A percentile compares a stretch with the other conserved stretches of the same genome.
Evolutionary conservation across 2,113 vertebrate species (phyloP).

Genomic region (Nansenia antarctica): DNA sequence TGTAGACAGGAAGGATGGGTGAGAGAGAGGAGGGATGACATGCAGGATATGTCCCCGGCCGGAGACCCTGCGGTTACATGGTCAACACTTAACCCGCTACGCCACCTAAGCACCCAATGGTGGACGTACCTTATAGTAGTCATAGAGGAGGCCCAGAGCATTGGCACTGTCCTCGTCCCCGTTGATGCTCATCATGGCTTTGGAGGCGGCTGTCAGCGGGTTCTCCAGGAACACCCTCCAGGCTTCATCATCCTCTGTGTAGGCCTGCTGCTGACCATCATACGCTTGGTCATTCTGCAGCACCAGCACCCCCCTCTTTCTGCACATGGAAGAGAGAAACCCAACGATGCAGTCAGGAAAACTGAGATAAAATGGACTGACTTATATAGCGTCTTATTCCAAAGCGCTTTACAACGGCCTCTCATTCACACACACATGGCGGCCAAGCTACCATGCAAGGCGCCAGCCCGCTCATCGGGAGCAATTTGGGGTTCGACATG

Average conservation of each 20-base stretch:
- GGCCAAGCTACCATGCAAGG: too few relatives aligned
- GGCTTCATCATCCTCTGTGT: slow-evolving; percentile 85
- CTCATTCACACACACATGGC: too few relatives aligned
- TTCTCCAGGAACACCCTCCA: slow-evolving; percentile 87
- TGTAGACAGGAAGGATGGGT: too few relatives aligned
- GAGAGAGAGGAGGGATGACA: too few relatives aligned
- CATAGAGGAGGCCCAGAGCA: slow-evolving; percentile 84
- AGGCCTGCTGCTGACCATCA: slow-evolving; percentile 76
- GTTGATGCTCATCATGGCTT: slow-evolving; percentile 90
- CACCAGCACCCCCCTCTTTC: slow-evolving; percentile 83
- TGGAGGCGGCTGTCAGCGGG: slow-evolving; percentile 84
- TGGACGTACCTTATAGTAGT: slow-evolving; percentile 84
- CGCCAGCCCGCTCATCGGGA: too few relatives aligned
- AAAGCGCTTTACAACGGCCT: too few relatives aligned
- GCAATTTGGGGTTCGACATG: background rate
- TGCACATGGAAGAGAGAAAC: slow-evolving; percentile 41
- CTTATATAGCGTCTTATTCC: too few relatives aligned
- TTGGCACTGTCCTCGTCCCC: slow-evolving; percentile 86
- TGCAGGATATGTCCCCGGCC: too few relatives aligned
- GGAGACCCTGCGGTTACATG: too few relatives aligned
- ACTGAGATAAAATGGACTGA: background rate
- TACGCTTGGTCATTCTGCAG: slow-evolving; percentile 84
- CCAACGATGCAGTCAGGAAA: background rate
- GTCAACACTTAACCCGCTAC: too few relatives aligned
- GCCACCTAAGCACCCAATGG: too few relatives aligned